Conservation (phyloP, 2,113 vertebrate species). For the Amblyopsis rosae region DNA sequence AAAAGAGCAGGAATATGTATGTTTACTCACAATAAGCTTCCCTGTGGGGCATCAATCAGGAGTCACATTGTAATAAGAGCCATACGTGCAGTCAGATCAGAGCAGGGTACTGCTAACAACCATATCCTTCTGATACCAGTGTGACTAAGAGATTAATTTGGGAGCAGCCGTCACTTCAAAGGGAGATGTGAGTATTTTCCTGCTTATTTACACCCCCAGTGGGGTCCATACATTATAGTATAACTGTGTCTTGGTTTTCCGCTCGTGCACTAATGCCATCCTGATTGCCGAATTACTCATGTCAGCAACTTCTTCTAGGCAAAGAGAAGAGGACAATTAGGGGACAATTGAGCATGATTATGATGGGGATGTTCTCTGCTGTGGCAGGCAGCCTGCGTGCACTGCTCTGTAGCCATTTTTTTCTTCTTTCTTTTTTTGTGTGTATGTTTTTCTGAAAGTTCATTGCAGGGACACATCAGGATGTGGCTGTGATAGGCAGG, state of each 20-base stretch:
- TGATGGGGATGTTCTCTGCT: constrained; percentile 57
- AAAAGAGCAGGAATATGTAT: constrained; percentile 41
- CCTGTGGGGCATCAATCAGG: constrained; percentile 61
- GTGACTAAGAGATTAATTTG: constrained; percentile 77
- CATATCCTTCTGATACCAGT: constrained; percentile 69
- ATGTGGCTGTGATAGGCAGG: constrained; percentile 62
- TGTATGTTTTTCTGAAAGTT: constrained; percentile 63
- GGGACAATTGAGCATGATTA: constrained; percentile 65
- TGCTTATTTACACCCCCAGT: constrained; percentile 71
- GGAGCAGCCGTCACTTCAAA: constrained; percentile 75
- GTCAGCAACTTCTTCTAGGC: constrained; percentile 68
- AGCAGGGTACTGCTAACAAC: constrained; percentile 63
- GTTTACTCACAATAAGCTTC: constrained; percentile 52
- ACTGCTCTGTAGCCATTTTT: constrained; percentile 37
- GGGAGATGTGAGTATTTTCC: constrained; percentile 62
- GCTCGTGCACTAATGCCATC: constrained; percentile 68
- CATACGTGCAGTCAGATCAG: constrained; percentile 62
- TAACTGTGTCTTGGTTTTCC: constrained; percentile 53
- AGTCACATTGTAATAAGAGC: constrained; percentile 66
- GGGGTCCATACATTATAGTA: constrained; percentile 68
- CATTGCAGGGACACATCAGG: constrained; percentile 72
- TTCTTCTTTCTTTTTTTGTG: constrained; percentile 24
- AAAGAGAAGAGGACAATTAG: constrained; percentile 69
- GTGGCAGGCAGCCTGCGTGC: constrained; percentile 53
- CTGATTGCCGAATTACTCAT: constrained; percentile 75